These are phyloP conservation scores for Polydrusus pterygomalis DNA, from an alignment of 2,888 invertebrate species.

Conservation along the genomic window DNA sequence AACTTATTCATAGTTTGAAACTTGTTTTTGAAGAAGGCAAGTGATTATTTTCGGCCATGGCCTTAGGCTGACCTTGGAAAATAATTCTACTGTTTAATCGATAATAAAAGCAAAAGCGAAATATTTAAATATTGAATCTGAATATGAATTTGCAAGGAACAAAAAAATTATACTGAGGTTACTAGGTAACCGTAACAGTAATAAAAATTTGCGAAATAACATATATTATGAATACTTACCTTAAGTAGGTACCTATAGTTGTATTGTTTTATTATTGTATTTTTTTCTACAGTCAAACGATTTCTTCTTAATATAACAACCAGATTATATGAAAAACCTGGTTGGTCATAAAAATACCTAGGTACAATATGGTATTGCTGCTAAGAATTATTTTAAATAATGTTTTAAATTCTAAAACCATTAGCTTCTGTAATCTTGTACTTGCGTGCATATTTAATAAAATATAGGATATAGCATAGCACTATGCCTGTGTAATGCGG, in stretches of 20 bases:
- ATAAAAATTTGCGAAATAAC: no score
- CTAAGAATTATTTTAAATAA: not conserved
- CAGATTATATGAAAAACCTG: no score
- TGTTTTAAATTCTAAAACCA: not conserved
- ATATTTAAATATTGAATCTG: not conserved
- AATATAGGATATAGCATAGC: not conserved
- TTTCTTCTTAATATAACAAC: no score
- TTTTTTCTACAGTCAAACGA: no score
- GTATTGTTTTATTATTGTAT: no score
- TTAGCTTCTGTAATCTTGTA: not conserved
- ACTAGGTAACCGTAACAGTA: no score
- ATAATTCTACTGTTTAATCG: conserved; percentile 11
- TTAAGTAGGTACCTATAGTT: no score
- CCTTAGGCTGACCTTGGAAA: conserved; percentile 9
- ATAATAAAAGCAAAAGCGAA: conserved; percentile 1
- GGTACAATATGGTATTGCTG: not conserved
- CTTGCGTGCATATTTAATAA: not conserved
- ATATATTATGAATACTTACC: no score
- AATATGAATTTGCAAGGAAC: no score
- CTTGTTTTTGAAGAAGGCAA: conserved; percentile 10
- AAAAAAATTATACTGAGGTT: no score
- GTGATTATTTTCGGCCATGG: conserved; percentile 6
- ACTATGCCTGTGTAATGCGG: not conserved
- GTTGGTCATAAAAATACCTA: no score
- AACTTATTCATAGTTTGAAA: conserved; percentile 7